A percentile compares a stretch with the other conserved stretches of the same genome.
Conservation (phyloP, 2,113 vertebrate species). For the Semicossyphus pulcher region DNA sequence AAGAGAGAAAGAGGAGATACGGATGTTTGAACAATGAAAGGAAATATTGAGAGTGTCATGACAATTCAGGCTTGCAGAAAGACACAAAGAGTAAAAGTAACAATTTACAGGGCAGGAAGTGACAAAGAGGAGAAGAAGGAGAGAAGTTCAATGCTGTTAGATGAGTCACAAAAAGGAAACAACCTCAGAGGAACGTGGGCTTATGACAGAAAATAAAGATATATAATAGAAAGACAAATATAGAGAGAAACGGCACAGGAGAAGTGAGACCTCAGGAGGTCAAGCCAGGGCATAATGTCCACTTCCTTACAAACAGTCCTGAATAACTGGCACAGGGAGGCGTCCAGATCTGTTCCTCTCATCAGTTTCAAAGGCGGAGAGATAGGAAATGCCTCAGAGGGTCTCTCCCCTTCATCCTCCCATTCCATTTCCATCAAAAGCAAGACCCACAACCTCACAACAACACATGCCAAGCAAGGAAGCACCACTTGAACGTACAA, state of each 20-base stretch:
- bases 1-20: too few relatives aligned
- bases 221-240: slow-evolving; percentile 28
- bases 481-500: neutral
- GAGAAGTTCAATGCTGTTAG: slow-evolving; percentile 4
- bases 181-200: neutral
- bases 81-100: neutral
- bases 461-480: neutral
- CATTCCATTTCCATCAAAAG: slow-evolving; percentile 48
- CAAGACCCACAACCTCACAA: slow-evolving; percentile 7
- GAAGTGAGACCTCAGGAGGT: slow-evolving; percentile 10
- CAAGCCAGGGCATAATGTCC: slow-evolving; percentile 23
- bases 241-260: neutral
- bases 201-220: neutral
- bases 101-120: slow-evolving; percentile 25
- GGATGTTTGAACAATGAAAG: too few relatives aligned
- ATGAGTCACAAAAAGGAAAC: slow-evolving; percentile 16
- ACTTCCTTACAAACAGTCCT: slow-evolving; percentile 58
- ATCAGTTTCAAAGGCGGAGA: slow-evolving; percentile 30
- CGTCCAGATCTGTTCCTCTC: slow-evolving; percentile 46
- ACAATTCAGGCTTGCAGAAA: neutral
- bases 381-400: slow-evolving; percentile 73
- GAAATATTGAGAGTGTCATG: too few relatives aligned
- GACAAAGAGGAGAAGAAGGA: slow-evolving; percentile 27
- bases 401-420: slow-evolving; percentile 37
- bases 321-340: slow-evolving; percentile 26